Evolutionary conservation across 2,113 vertebrate genomes (phyloP).

Genomic region (Alethe diademata): DNA sequence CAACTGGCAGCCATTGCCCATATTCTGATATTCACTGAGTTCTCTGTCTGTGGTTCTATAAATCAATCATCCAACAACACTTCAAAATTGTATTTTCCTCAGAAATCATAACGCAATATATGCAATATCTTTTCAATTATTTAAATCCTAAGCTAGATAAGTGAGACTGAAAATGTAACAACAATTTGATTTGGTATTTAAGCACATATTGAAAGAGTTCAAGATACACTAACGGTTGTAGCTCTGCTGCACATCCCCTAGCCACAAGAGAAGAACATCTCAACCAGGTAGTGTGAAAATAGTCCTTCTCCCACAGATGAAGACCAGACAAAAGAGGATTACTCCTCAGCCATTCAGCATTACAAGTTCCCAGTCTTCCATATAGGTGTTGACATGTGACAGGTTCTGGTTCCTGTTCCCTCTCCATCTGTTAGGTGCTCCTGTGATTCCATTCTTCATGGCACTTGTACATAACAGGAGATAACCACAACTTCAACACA

Average conservation of each 20-base stretch:
- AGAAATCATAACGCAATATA: not conserved
- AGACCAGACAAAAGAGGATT: not conserved
- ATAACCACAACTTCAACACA: not conserved
- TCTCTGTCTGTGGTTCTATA: not conserved
- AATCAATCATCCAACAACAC: not conserved
- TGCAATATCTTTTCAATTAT: not conserved
- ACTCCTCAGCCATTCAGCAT: not conserved
- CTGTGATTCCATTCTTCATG: not conserved
- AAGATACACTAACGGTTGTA: not conserved
- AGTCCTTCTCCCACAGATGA: not conserved
- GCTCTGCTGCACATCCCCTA: not conserved
- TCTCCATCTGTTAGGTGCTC: not conserved
- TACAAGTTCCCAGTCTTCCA: not conserved
- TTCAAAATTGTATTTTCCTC: not conserved
- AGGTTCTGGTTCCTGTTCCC: not conserved
- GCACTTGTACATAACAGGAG: not conserved
- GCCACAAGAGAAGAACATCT: not conserved
- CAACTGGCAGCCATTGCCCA: not conserved
- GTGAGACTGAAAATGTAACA: not conserved
- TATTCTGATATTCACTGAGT: not conserved
- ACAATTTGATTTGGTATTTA: not conserved
- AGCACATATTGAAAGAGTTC: not conserved
- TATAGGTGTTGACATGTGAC: not conserved
- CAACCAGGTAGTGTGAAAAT: not conserved
- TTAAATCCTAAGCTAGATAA: not conserved